phyloP scores from a whole-genome alignment of 2,797 vertebrate species.

The Leucoraja ocellata region DNA sequence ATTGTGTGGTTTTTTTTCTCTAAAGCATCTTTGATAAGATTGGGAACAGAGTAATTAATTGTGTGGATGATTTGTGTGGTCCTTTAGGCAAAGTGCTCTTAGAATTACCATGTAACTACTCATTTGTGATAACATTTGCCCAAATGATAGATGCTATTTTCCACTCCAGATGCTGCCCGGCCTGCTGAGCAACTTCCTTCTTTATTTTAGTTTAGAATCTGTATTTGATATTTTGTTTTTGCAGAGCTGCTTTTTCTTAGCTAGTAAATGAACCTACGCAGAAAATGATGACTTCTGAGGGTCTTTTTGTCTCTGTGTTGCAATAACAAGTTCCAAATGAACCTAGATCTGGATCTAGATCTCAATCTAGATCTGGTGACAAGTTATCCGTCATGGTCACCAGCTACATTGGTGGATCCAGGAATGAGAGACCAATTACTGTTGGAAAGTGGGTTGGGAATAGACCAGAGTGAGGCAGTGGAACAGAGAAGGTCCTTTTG shows the following conservation, averaged over 20 bases:
- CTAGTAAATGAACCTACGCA: neutral
- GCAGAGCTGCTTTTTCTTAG: neutral
- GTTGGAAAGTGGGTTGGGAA: neutral
- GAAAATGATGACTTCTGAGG: neutral
- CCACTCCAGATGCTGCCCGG: too few species aligned
- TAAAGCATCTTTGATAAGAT: neutral
- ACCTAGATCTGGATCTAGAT: neutral
- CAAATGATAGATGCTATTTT: too few species aligned
- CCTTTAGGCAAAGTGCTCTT: neutral
- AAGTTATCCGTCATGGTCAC: neutral
- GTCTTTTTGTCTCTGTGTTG: neutral
- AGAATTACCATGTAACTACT: too few species aligned
- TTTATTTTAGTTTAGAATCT: neutral
- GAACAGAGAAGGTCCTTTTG: neutral
- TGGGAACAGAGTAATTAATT: too few species aligned
- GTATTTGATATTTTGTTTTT: neutral
- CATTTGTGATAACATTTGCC: too few species aligned
- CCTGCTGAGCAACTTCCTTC: too few species aligned
- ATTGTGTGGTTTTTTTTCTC: neutral
- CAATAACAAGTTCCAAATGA: neutral
- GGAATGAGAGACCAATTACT: neutral
- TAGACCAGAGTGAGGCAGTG: neutral
- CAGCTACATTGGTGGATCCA: neutral
- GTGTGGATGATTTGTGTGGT: slow-evolving; percentile 35
- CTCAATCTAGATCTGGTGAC: neutral